Evolutionary conservation across 2,797 vertebrate genomes (phyloP).

Genomic region (Myiotriccus ornatus): DNA sequence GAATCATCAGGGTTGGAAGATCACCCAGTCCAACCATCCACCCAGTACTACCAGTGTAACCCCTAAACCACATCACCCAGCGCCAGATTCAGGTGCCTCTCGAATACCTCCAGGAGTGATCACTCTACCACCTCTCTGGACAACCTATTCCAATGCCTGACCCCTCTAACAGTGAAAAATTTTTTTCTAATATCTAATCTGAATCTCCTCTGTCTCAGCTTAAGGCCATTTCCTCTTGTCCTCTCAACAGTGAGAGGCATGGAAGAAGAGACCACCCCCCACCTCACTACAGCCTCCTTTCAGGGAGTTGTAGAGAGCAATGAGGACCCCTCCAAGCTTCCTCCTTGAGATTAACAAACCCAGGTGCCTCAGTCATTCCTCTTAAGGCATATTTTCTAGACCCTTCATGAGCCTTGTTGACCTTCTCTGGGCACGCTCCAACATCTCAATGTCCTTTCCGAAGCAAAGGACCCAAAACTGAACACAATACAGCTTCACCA

Average conservation of each 20-base stretch:
- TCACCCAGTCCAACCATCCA: not conserved
- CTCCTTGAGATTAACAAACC: not conserved
- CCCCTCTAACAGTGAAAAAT: not conserved
- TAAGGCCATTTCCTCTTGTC: not conserved
- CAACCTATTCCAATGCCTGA: not conserved
- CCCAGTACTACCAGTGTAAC: not conserved
- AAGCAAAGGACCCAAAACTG: not conserved
- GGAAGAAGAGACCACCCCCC: not conserved
- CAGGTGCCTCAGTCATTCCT: not conserved
- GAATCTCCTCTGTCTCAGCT: not conserved
- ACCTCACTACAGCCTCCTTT: not conserved
- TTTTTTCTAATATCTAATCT: not conserved
- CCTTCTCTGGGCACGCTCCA: not conserved
- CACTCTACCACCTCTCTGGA: not conserved
- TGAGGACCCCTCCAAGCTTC: not conserved
- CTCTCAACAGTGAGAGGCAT: not conserved
- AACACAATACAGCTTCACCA: not conserved
- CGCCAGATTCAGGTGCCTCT: not conserved
- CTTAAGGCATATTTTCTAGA: not conserved
- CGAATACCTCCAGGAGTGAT: not conserved
- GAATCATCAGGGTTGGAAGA: not conserved
- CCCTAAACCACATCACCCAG: not conserved
- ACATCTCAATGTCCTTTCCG: not conserved
- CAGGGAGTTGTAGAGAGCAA: accelerated
- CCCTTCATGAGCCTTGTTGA: not conserved